Evolutionary conservation across 2,113 vertebrate genomes (phyloP).

Genomic region (Empidonax traillii): DNA sequence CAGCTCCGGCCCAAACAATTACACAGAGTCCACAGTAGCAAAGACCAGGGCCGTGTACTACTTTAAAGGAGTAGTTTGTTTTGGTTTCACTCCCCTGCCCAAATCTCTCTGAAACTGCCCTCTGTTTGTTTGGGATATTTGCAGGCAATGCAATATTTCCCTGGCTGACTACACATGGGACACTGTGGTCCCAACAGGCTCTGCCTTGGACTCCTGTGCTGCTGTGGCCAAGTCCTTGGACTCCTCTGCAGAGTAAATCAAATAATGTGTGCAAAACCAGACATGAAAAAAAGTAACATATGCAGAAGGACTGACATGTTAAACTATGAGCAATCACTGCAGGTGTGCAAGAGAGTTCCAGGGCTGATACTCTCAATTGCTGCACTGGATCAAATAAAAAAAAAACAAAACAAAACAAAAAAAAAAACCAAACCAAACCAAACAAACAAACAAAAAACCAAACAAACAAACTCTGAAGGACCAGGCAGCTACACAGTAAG

Average conservation of each 20-base stretch:
- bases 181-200: neutral
- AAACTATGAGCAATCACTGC: conserved; percentile 18
- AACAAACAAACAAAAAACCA: neutral
- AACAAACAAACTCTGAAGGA: neutral
- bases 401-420: no score
- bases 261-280: neutral
- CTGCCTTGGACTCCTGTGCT: neutral
- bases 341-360: conserved; percentile 31
- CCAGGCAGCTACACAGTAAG: neutral
- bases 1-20: conserved; percentile 29
- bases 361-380: neutral
- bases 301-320: neutral
- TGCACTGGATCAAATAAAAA: neutral
- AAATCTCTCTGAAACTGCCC: neutral
- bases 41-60: neutral
- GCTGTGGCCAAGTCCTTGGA: neutral
- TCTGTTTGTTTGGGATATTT: neutral
- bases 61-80: conserved; percentile 1
- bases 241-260: neutral
- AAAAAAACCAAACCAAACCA: no score
- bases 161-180: neutral
- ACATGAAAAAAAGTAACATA: neutral
- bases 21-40: neutral
- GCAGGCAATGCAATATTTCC: neutral
- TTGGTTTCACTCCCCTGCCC: conserved; percentile 4